Conservation (phyloP, 2,888 invertebrate genomes). For the Lycophotia porphyrea region DNA sequence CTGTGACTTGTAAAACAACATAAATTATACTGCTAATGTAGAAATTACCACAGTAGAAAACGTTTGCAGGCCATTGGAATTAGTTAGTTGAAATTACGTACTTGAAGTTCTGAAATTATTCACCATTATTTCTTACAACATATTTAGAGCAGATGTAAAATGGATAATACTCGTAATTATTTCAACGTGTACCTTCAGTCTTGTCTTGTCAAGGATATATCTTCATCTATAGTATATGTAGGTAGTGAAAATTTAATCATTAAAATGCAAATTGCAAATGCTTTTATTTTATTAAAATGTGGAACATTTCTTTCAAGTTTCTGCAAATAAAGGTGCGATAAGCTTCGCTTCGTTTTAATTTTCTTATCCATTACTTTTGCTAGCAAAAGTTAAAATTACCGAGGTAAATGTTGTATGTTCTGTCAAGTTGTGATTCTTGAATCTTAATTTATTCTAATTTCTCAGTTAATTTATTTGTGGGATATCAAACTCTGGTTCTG, state of each 20-base stretch:
- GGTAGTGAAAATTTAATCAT: slow-evolving; percentile 1
- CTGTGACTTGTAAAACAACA: slow-evolving; percentile 28
- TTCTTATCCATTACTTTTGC: background rate
- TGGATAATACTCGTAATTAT: slow-evolving; percentile 13
- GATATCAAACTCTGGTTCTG: background rate
- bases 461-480: background rate
- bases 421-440: background rate
- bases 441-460: background rate
- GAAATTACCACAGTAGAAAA: slow-evolving; percentile 17
- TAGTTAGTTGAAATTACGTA: slow-evolving; percentile 19
- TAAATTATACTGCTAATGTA: slow-evolving; percentile 38
- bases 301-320: background rate
- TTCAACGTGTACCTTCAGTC: slow-evolving; percentile 7
- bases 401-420: background rate
- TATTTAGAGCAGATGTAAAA: slow-evolving; percentile 35
- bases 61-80: slow-evolving; percentile 10
- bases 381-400: background rate
- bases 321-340: too few relatives aligned
- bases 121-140: slow-evolving; percentile 25
- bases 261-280: background rate
- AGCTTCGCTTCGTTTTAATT: background rate
- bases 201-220: background rate
- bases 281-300: background rate
- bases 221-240: background rate
- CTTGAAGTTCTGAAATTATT: slow-evolving; percentile 8